Evolutionary conservation across 2,113 vertebrate species (phyloP), one percentile per base, ranked within the genome.

Genomic region (Sigmodon hispidus): DNA sequence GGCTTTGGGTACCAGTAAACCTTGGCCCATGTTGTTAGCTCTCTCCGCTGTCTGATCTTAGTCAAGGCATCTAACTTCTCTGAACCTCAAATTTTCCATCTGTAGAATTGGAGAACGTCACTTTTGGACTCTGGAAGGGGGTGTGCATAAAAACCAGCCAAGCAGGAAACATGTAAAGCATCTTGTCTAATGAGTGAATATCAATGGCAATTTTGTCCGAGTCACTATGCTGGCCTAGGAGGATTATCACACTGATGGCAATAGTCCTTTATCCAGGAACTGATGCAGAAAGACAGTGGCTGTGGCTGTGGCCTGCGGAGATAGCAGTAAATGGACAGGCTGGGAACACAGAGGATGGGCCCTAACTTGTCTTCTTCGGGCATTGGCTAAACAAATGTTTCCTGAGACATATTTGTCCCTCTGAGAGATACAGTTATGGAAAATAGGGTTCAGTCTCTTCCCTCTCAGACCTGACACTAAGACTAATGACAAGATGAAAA

Each of bases 101-200:
- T 85, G 26, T 75, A 86, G 87, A 94, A 96, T 24, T 36, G 87
- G 36, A 91, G 61, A 91, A 73, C 12, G 52, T 17, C 29, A 73
- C 22, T 3, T 80, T 52, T 11, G 7, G 77, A 43, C 2, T 48
- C 21, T 36, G 80, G 43, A 34, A 0, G 1, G 81, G 87, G 40
- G n/a, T 73, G 11, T 43, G 21, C 34, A 85, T 93, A 70, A 89
- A 31, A 45, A 36, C 40, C 52, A 73, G 48, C 34, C 31, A 36
- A 50, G 24, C 52, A 52, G n/a, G 80, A 26, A 24, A 15, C 26
- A 7, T 52, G 26, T 11, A 69, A 72, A 83, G 12, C 16, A 24
- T 9, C 26, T 0, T 12, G 40, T 50, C 45, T 43, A 43, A 73
- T 15, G 70, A 77, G 19, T 29, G 63, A 61, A 55, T 15, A 63